These are phyloP conservation scores for Lepidochrysops patricia DNA, from an alignment of 2,888 invertebrate species.

Conservation along the genomic window DNA sequence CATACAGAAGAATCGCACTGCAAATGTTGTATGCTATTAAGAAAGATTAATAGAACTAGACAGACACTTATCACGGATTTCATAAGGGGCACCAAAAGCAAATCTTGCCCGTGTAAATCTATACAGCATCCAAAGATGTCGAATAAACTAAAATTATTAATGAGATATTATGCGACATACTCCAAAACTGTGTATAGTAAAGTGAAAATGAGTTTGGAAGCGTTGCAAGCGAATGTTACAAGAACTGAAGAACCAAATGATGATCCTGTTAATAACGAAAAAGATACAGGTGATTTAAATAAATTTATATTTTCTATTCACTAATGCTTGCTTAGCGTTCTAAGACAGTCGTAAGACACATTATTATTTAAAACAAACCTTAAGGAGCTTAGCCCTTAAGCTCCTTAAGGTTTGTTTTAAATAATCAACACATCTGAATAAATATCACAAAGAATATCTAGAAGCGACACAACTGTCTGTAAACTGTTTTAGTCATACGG, in stretches of 20 bases:
- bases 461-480: no score
- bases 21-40: slow-evolving; percentile 44
- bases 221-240: slow-evolving; percentile 15
- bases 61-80: slow-evolving; percentile 50
- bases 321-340: no score
- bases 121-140: slow-evolving; percentile 39
- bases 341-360: no score
- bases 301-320: background rate
- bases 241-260: background rate
- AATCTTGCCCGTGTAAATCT: slow-evolving; percentile 39
- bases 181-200: slow-evolving; percentile 30
- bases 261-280: background rate
- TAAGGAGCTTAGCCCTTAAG: no score
- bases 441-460: no score
- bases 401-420: no score
- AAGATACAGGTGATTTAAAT: background rate
- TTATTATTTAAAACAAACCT: no score
- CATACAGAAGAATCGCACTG: slow-evolving; percentile 35
- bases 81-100: slow-evolving; percentile 30
- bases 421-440: no score
- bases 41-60: slow-evolving; percentile 36
- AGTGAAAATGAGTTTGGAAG: slow-evolving; percentile 30
- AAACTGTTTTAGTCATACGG: no score
- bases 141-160: slow-evolving; percentile 43
- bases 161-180: slow-evolving; percentile 36